These are phyloP conservation scores for Dendrocincla tyrannina DNA, from an alignment of 2,797 vertebrate genomes.

Conservation along the genomic window DNA sequence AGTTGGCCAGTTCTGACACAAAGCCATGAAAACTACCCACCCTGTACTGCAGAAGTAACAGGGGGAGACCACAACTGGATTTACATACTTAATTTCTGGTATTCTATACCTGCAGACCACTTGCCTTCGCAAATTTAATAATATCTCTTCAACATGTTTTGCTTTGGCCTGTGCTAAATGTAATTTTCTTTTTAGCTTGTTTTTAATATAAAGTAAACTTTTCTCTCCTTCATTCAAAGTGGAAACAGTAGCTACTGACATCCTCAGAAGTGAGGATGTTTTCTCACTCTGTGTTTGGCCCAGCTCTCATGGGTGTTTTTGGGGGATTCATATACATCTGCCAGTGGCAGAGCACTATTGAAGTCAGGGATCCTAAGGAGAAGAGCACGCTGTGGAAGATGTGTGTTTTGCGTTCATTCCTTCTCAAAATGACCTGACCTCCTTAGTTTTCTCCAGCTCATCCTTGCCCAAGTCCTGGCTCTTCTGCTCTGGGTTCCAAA, in stretches of 20 bases:
- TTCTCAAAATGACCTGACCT: neutral
- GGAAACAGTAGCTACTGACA: neutral
- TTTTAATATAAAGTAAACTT: neutral
- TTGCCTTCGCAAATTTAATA: neutral
- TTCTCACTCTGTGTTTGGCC: neutral
- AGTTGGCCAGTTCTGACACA: neutral
- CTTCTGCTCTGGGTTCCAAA: neutral
- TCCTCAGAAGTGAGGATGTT: neutral
- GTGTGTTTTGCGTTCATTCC: neutral
- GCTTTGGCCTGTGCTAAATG: neutral
- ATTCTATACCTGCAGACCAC: neutral
- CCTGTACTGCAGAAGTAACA: neutral
- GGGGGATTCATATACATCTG: neutral
- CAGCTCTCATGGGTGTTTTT: neutral
- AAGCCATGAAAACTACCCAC: neutral
- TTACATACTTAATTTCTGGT: neutral
- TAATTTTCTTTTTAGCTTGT: neutral
- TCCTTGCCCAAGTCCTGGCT: neutral
- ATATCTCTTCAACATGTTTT: neutral
- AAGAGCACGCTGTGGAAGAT: neutral
- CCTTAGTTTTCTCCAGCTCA: neutral
- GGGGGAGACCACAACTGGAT: neutral
- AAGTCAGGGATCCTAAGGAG: neutral
- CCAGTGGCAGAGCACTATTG: neutral
- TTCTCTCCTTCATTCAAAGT: neutral